Evolutionary conservation across 2,113 vertebrate genomes (phyloP).

Genomic region (Zosterops pallidus): DNA sequence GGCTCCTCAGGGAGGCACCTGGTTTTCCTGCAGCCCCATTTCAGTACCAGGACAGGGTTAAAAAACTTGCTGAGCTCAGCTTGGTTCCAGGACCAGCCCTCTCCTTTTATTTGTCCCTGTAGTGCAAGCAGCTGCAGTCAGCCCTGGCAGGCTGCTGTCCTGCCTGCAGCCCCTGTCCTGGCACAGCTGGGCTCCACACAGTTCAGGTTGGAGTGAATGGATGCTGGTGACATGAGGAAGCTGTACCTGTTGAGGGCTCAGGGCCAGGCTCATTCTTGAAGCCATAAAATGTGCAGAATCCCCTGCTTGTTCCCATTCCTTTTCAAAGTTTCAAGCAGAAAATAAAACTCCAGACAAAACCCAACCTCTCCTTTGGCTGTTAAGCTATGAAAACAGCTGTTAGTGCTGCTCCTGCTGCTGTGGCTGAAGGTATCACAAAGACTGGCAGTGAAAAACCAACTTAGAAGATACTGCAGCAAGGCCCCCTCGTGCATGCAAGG

Average conservation of each 20-base stretch:
- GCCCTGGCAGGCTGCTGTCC: rapidly evolving
- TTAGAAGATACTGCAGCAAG: neutral
- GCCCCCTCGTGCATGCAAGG: rapidly evolving
- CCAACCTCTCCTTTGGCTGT: neutral
- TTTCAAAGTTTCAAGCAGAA: neutral
- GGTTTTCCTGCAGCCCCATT: neutral
- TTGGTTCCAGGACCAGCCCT: neutral
- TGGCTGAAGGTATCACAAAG: neutral
- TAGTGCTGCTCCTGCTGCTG: neutral
- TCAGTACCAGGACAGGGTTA: neutral
- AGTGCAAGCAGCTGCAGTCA: neutral
- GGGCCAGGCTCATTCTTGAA: neutral
- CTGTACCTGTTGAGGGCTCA: neutral
- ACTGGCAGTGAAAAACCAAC: neutral
- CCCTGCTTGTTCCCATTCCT: neutral
- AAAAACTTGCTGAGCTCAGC: neutral
- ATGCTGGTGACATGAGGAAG: neutral
- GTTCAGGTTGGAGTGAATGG: neutral
- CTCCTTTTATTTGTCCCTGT: neutral
- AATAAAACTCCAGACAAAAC: neutral
- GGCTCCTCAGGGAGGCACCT: neutral
- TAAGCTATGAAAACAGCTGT: neutral
- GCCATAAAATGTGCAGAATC: neutral
- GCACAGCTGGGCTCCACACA: neutral
- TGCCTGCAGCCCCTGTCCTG: neutral